Evolutionary conservation across 2,797 vertebrate genomes (phyloP).

Genomic region (Lagocephalus sceleratus): DNA sequence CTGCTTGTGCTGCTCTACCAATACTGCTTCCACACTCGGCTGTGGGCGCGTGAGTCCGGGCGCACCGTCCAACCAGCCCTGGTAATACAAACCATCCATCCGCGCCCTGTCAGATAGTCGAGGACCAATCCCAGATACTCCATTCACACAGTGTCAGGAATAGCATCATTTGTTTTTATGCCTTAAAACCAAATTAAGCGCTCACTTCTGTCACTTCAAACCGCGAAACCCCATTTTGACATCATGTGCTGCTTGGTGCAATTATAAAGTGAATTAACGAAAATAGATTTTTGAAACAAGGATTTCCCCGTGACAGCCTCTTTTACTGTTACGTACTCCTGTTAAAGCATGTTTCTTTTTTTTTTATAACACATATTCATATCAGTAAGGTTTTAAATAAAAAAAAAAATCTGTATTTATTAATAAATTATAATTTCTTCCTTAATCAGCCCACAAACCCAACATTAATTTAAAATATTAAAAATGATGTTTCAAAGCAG

Average conservation of each 20-base stretch:
- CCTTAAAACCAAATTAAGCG: conserved; percentile 17
- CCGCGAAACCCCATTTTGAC: conserved; percentile 10
- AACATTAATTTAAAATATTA: too few relatives aligned
- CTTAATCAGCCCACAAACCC: too few relatives aligned
- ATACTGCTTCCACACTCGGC: conserved; percentile 26
- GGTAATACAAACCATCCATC: conserved; percentile 41
- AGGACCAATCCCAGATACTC: conserved; percentile 27
- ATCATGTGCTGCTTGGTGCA: conserved; percentile 1
- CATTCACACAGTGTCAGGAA: conserved; percentile 43
- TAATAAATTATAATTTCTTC: too few relatives aligned
- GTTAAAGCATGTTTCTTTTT: conserved; percentile 4
- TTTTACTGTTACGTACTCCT: background rate
- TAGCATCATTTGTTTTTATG: conserved; percentile 28
- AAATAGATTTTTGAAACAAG: conserved; percentile 9
- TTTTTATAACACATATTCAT: background rate
- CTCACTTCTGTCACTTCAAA: conserved; percentile 22
- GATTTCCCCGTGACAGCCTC: background rate
- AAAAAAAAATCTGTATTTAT: too few relatives aligned
- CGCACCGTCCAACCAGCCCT: conserved; percentile 19
- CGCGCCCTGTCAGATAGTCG: conserved; percentile 37
- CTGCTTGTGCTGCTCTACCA: conserved; percentile 25
- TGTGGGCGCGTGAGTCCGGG: conserved; percentile 20
- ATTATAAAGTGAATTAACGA: conserved; percentile 5
- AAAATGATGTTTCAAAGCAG: too few relatives aligned
- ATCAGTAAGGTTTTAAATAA: too few relatives aligned